A percentile compares a stretch with the other conserved stretches of the same genome.
phyloP scores from a whole-genome alignment of 1,140 invertebrate genomes.

The Musca domestica region DNA sequence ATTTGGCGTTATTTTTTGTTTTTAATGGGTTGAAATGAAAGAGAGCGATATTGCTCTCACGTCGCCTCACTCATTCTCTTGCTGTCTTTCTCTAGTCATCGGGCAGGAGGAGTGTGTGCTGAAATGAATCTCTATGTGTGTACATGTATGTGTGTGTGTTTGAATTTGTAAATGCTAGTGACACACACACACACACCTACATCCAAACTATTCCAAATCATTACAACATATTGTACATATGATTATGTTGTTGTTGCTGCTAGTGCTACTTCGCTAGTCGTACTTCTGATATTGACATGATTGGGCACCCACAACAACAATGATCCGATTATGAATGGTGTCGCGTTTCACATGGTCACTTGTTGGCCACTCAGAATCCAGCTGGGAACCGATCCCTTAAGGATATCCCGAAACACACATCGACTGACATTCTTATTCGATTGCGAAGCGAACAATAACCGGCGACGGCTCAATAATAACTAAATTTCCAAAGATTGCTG shows the following conservation, averaged over 20 bases:
- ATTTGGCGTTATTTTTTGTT: slow-evolving; percentile 17
- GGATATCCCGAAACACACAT: background rate
- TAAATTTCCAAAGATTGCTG: slow-evolving; percentile 44
- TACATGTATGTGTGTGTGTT: slow-evolving; percentile 12
- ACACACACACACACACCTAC: slow-evolving; percentile 10
- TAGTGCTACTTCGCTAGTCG: background rate
- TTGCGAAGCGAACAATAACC: slow-evolving; percentile 29
- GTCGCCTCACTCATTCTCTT: background rate
- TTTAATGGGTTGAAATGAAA: background rate
- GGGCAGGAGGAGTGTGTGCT: too few species aligned
- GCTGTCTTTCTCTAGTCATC: too few species aligned
- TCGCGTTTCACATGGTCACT: too few species aligned
- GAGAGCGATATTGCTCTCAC: too few species aligned
- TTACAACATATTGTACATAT: background rate
- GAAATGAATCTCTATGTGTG: too few species aligned
- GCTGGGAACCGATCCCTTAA: background rate
- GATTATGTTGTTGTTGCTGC: background rate
- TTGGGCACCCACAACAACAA: too few species aligned
- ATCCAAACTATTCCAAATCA: background rate
- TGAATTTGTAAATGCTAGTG: slow-evolving; percentile 4
- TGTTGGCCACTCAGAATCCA: too few species aligned
- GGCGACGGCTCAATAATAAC: slow-evolving; percentile 52
- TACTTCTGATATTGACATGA: background rate
- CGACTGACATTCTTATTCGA: slow-evolving; percentile 25
- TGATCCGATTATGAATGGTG: too few species aligned